Conservation (phyloP, 2,113 vertebrate species). For the Vulpes lagopus region DNA sequence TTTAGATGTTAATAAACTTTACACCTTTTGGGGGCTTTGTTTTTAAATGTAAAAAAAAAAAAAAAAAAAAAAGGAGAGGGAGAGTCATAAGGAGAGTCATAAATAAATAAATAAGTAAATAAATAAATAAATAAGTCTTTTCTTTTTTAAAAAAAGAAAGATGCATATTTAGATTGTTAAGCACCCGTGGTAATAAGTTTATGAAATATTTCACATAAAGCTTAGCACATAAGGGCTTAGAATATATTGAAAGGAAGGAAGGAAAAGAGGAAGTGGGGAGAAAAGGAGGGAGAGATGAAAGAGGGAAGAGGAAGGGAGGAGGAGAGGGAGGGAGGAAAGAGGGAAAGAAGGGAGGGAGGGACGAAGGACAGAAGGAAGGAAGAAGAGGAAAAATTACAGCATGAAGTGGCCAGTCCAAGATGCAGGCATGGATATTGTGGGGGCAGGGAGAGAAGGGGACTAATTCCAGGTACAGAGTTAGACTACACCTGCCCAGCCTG, state of each 20-base stretch:
- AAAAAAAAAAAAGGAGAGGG: too few species aligned
- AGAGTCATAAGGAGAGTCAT: too few species aligned
- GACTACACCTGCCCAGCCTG: neutral
- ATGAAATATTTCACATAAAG: neutral
- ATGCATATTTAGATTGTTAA: neutral
- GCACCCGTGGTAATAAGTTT: neutral
- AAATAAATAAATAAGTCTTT: too few species aligned
- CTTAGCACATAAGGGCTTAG: neutral
- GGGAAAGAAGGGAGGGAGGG: neutral
- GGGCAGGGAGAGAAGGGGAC: neutral
- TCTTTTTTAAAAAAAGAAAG: too few species aligned
- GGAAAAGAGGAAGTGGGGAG: rapidly evolving
- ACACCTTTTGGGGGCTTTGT: conserved; percentile 60
- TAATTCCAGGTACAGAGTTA: neutral
- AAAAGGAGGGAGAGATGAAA: too few species aligned
- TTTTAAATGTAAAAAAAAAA: conserved; percentile 48
- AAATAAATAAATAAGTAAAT: too few species aligned
- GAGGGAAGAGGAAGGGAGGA: neutral
- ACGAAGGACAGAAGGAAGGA: neutral
- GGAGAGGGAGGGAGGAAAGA: neutral
- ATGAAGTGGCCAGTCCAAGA: neutral
- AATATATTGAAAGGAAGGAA: neutral
- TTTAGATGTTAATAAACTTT: conserved; percentile 77
- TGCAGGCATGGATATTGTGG: neutral
- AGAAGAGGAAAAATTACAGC: neutral